These are phyloP conservation scores for Brenthis daphne DNA, from an alignment of 2,888 invertebrate genomes.

Conservation along the genomic window DNA sequence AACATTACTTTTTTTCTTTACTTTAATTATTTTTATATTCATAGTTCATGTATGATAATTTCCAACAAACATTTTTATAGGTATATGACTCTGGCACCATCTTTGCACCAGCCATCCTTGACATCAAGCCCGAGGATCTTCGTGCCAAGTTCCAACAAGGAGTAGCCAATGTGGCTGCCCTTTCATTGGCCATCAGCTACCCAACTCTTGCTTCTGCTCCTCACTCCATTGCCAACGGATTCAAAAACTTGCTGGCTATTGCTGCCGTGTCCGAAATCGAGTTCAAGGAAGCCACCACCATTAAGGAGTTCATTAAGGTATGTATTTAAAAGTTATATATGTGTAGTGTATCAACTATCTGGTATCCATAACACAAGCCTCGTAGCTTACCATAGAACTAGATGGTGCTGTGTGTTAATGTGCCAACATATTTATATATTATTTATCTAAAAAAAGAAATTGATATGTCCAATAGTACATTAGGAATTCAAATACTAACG, in stretches of 20 bases:
- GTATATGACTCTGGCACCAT: slow-evolving; percentile 99
- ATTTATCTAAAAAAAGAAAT: no score
- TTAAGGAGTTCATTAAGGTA: slow-evolving; percentile 94
- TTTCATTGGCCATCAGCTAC: slow-evolving; percentile 96
- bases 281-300: slow-evolving; percentile 96
- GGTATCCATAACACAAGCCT: no score
- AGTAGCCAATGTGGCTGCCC: slow-evolving; percentile 95
- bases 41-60: no score
- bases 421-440: no score
- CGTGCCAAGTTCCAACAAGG: slow-evolving; percentile 95
- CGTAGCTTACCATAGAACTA: no score
- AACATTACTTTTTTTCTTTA: no score
- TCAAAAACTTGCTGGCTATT: slow-evolving; percentile 98
- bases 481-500: no score
- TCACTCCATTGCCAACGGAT: slow-evolving; percentile 98
- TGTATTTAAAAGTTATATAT: no score
- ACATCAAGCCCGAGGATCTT: slow-evolving; percentile 98
- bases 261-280: slow-evolving; percentile 98
- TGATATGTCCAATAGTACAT: no score
- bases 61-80: slow-evolving; percentile 47
- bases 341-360: no score
- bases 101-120: slow-evolving; percentile 97
- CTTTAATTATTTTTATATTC: no score
- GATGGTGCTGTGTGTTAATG: no score
- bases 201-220: slow-evolving; percentile 98